Evolutionary conservation across 1,140 invertebrate genomes (phyloP).

Genomic region (Drosophila navojoa): DNA sequence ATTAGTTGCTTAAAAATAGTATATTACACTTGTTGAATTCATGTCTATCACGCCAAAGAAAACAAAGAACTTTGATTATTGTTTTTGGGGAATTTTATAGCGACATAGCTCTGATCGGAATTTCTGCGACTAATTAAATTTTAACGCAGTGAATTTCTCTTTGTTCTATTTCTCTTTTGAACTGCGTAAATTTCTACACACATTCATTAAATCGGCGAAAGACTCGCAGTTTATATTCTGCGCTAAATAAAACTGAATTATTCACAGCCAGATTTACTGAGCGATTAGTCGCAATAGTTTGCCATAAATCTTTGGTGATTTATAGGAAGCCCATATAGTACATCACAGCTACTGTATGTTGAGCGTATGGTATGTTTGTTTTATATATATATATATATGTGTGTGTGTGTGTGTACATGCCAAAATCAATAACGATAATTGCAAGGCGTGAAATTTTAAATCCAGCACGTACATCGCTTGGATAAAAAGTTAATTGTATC

Average conservation of each 20-base stretch:
- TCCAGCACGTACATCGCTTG: conserved; percentile 38
- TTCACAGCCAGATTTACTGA: conserved; percentile 58
- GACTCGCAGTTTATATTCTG: conserved; percentile 20
- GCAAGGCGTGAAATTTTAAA: conserved; percentile 60
- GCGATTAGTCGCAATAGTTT: conserved; percentile 67
- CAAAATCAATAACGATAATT: conserved; percentile 73
- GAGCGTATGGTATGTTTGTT: conserved; percentile 9
- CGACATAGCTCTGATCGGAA: not conserved
- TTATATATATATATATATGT: conserved; percentile 33
- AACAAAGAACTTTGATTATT: too few relatives aligned
- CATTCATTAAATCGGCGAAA: conserved; percentile 2
- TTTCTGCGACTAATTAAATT: not conserved
- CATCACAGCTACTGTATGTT: conserved; percentile 1
- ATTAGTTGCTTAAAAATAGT: too few relatives aligned
- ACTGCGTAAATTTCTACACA: not conserved
- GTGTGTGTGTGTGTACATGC: conserved; percentile 29
- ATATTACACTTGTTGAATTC: not conserved
- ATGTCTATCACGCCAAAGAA: not conserved
- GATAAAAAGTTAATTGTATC: conserved; percentile 54
- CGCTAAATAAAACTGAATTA: conserved; percentile 16
- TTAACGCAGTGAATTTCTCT: not conserved
- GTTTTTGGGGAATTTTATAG: too few relatives aligned
- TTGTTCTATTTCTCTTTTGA: not conserved
- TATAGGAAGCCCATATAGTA: conserved; percentile 22
- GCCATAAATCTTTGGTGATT: conserved; percentile 42